Evolutionary conservation across 2,113 vertebrate genomes (phyloP).

Genomic region (Lamprotornis superbus): DNA sequence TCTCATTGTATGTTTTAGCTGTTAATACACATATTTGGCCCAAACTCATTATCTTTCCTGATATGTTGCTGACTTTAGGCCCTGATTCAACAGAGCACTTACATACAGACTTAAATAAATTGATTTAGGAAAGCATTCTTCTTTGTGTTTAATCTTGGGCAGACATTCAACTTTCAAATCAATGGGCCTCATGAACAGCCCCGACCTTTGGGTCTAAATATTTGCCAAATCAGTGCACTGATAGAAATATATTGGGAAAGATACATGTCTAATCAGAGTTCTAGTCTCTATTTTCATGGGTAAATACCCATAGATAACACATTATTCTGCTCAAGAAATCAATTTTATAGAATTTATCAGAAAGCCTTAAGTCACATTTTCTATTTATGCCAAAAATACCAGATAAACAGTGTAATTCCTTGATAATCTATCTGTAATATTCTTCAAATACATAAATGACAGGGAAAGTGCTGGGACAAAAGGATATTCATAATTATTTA

Average conservation of each 20-base stretch:
- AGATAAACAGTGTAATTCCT: background rate
- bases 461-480: background rate
- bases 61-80: background rate
- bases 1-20: background rate
- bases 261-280: constrained; percentile 42
- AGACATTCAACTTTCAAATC: constrained; percentile 37
- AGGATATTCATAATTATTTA: background rate
- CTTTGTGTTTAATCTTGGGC: constrained; percentile 19
- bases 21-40: background rate
- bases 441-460: background rate
- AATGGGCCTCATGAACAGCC: constrained; percentile 6
- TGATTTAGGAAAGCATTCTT: constrained; percentile 35
- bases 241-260: constrained; percentile 41
- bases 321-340: constrained; percentile 30
- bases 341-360: constrained; percentile 25
- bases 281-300: constrained; percentile 11
- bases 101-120: constrained; percentile 22
- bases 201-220: constrained; percentile 41
- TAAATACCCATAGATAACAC: constrained; percentile 38
- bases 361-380: background rate
- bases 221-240: constrained; percentile 49
- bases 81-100: constrained; percentile 34
- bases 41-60: background rate
- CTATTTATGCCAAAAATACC: background rate
- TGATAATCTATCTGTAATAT: background rate